Evolutionary conservation across 2,113 vertebrate genomes (phyloP).

Genomic region (Saccopteryx bilineata): DNA sequence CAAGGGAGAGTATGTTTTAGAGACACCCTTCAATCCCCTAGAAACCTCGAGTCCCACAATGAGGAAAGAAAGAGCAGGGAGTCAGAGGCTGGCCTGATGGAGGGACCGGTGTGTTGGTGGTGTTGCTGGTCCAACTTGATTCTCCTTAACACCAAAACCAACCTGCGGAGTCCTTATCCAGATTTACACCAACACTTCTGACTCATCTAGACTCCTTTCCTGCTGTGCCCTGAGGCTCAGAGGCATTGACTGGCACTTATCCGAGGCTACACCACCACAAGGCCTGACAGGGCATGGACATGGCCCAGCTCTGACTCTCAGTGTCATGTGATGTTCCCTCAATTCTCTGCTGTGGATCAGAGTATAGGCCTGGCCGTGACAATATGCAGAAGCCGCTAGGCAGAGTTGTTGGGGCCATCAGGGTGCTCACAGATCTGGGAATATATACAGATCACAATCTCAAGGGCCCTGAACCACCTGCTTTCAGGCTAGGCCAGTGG

Average conservation of each 20-base stretch:
- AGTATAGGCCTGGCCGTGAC: not conserved
- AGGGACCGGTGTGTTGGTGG: constrained; percentile 16
- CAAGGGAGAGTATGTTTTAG: not conserved
- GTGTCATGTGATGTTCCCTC: not conserved
- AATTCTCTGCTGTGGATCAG: not conserved
- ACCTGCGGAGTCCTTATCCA: constrained; percentile 62
- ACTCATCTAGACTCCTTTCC: not conserved
- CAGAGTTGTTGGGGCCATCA: not conserved
- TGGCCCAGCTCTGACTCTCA: not conserved
- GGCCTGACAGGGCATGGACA: not conserved
- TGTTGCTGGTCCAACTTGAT: constrained; percentile 30
- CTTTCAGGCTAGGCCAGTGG: not conserved
- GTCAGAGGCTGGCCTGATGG: not conserved
- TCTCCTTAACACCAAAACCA: constrained; percentile 45
- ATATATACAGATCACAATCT: not conserved
- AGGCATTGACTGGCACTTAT: not conserved
- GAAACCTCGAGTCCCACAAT: not conserved
- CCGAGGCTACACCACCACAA: not conserved
- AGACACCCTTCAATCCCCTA: not conserved
- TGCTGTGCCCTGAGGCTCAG: not conserved
- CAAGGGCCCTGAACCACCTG: not conserved
- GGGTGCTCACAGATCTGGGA: not conserved
- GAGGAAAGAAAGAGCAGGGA: not conserved
- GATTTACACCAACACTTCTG: constrained; percentile 29
- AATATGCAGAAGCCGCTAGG: not conserved